Evolutionary conservation across 2,888 invertebrate genomes (phyloP), one percentile per base, ranked within the genome.

Genomic region (Ryuthela nishihirai): DNA sequence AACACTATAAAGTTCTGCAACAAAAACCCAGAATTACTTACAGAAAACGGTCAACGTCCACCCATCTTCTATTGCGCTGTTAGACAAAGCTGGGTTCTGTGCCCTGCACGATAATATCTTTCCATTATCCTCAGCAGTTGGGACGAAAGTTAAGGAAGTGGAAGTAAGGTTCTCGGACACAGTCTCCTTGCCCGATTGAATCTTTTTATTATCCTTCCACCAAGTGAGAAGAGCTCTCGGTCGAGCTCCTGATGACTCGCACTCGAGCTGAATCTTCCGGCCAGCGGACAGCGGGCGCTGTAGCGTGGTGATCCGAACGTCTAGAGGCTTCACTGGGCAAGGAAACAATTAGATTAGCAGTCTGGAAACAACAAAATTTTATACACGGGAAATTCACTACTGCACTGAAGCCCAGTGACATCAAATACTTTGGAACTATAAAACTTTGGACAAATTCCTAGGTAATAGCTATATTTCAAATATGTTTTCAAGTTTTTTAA

Each of bases 101-200:
- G 69, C 68, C 36, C 67, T 60, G 44, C 69, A 69, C 21, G 67
- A 66, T 45, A 69, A 47, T 29, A 62, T 61, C 50, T 69, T 67
- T 35, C 69, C 69, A 53, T 69, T 66, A 53, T 69, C 69, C 18
- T 67, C 66, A 24, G 64, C 65, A 32, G 63, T 61, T 4, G 69
- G 66, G 25, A 54, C 52, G 41, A 66, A 67, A 15, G 54, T 62
- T n/a, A 69, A 52, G 20, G 60, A 61, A 40, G 65, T 68, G 40
- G 65, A 60, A 20, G 69, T 68, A 39, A 67, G 47, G 50, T 69
- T 69, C 59, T 64, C 66, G 3, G 67, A 63, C 7, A 62, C 53
- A 12, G 58, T 64, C 24, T 63, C 61, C 36, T 58, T 61, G 3
- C 58, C 64, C 7, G 60, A 52, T 18, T 65, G 58, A 39, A 66